A percentile compares a stretch with the other conserved stretches of the same genome.
These are phyloP conservation scores for Agonopterix heracliana DNA, from an alignment of 2,888 invertebrate genomes.

Conservation along the genomic window DNA sequence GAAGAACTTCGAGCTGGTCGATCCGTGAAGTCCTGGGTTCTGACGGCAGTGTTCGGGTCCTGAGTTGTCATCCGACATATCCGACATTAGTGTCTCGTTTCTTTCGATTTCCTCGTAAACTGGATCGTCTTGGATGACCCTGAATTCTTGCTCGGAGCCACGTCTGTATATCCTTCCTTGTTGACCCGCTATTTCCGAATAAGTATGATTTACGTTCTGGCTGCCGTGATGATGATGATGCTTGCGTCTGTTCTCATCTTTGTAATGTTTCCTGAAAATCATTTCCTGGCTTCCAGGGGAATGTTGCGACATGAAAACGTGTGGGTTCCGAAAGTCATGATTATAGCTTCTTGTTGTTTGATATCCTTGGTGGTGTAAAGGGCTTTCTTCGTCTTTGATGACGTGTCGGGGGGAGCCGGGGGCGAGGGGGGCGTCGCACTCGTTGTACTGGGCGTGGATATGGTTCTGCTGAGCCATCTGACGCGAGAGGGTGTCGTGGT, in stretches of 20 bases:
- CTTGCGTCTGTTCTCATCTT: constrained; percentile 61
- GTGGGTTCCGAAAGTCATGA: constrained; percentile 67
- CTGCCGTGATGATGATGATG: constrained; percentile 74
- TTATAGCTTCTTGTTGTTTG: constrained; percentile 66
- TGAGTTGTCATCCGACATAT: constrained; percentile 84
- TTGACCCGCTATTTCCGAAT: constrained; percentile 81
- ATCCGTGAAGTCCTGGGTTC: constrained; percentile 76
- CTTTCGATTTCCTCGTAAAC: constrained; percentile 89
- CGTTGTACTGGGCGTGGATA: constrained; percentile 73
- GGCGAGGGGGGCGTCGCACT: constrained; percentile 62
- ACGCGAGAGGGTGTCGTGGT: constrained; percentile 75
- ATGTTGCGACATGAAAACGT: constrained; percentile 68
- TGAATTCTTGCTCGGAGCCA: constrained; percentile 74
- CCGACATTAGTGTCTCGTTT: constrained; percentile 83
- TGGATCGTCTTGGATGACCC: constrained; percentile 82
- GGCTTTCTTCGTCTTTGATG: constrained; percentile 61
- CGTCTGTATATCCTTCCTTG: constrained; percentile 68
- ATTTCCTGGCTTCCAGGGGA: constrained; percentile 67
- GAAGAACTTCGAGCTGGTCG: constrained; percentile 81
- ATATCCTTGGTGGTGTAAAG: constrained; percentile 63
- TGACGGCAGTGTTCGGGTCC: constrained; percentile 81
- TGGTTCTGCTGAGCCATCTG: constrained; percentile 67
- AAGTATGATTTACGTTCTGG: constrained; percentile 82
- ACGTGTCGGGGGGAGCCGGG: constrained; percentile 67
- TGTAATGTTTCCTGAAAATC: constrained; percentile 66